Evolutionary conservation across 2,113 vertebrate genomes (phyloP).

Genomic region (Harpagus bidentatus): DNA sequence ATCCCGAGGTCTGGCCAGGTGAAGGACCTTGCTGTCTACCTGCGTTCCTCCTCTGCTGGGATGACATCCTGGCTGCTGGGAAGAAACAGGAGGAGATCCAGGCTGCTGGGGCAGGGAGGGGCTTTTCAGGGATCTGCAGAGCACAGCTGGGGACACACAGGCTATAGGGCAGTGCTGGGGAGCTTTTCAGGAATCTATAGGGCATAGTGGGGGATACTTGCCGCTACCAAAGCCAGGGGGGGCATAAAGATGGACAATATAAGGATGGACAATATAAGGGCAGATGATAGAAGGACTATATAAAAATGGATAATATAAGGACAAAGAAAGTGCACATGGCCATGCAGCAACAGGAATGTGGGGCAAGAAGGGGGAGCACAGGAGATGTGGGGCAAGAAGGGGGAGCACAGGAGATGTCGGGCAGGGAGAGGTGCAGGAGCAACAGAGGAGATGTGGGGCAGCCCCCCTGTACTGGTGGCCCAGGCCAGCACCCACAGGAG

Average conservation of each 20-base stretch:
- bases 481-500: constrained; percentile 79
- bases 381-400: background rate
- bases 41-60: background rate
- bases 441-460: too few species aligned
- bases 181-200: too few species aligned
- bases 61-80: background rate
- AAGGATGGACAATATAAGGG: accelerated
- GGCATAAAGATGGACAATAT: too few species aligned
- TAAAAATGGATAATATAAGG: too few species aligned
- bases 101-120: too few species aligned
- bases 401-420: background rate
- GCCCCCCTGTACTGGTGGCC: constrained; percentile 76
- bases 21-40: background rate
- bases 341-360: background rate
- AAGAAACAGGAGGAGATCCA: background rate
- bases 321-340: background rate
- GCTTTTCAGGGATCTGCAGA: too few species aligned
- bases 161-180: too few species aligned
- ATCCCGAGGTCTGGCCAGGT: background rate
- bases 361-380: background rate
- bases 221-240: background rate
- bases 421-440: background rate
- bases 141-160: background rate
- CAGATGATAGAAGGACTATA: too few species aligned
- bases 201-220: background rate